These are phyloP conservation scores for Cephalotes varians DNA, from an alignment of 2,888 invertebrate species.

Conservation along the genomic window DNA sequence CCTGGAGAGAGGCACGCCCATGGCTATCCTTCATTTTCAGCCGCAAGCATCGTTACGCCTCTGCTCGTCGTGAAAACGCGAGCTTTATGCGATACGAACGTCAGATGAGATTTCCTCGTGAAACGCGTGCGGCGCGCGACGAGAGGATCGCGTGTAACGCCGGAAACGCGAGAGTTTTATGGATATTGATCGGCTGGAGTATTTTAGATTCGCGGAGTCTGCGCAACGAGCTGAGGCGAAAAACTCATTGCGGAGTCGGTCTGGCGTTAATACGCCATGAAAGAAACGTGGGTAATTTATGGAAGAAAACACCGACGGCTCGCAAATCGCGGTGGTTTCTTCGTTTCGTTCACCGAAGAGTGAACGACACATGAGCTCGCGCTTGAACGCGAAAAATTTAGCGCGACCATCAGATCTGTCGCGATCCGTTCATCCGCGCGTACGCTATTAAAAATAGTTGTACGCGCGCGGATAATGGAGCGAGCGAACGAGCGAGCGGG, in stretches of 20 bases:
- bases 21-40: not conserved
- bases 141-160: not conserved
- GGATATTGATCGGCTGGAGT: conserved; percentile 41
- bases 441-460: conserved; percentile 14
- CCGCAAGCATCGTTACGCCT: not conserved
- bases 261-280: not conserved
- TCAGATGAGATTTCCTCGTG: not conserved
- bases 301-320: not conserved
- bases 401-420: not conserved
- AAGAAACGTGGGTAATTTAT: not conserved
- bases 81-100: not conserved
- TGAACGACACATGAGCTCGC: not conserved
- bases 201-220: conserved; percentile 54
- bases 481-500: not conserved
- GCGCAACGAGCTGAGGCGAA: conserved; percentile 17
- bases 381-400: not conserved
- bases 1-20: not conserved
- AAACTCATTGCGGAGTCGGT: not conserved
- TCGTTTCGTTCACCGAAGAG: not conserved
- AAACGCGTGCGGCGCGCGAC: not conserved
- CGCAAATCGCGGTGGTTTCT: not conserved
- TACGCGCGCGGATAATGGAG: conserved; percentile 7
- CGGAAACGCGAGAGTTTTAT: conserved; percentile 39
- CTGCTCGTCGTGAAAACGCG: not conserved
- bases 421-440: not conserved